Evolutionary conservation across 2,888 invertebrate species (phyloP), one percentile per base, ranked within the genome.

Genomic region (Acheta domesticus): DNA sequence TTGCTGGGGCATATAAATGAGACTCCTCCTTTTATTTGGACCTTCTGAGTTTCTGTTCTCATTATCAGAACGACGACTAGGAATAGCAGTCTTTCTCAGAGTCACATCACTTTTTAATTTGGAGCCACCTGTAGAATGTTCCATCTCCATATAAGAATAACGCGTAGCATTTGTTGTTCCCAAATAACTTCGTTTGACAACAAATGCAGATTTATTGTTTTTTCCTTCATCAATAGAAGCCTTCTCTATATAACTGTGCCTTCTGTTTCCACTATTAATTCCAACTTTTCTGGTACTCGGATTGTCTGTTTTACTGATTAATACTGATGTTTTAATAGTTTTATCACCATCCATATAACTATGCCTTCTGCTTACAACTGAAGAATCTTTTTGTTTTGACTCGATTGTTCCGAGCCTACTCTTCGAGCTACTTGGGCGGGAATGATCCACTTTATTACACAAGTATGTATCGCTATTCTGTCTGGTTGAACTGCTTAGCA

Each of bases 281-380:
- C n/a, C 49, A 49, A 12, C n/a, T 75, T 79, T 75, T 21, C 36
- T 79, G 19, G 36, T 36, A 11, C 48, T 50, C 5, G 20, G 11
- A 23, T 48, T 48, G 14, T 79, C 75, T 20, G 20, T 36, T 19
- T 74, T 11, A 49, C 75, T 79, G 20, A 75, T 5, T n/a, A 62
- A 14, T n/a, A 62, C 62, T 62, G 62, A n/a, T 19, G 62, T 23
- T 50, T 75, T 79, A 19, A 75, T 49, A 36, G 14, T 8, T 75
- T 79, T 79, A 48, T 79, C 78, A 50, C 75, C 75, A 21, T 79
- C 78, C 75, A 79, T 75, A 62, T 79, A 79, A 50, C 78, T 79
- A 21, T 79, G 78, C 20, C 75, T 48, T 79, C 78, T 20, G n/a
- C n/a, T 79, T 11, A 49, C 50, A 49, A 23, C 23, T 75, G 62